Percentiles rank a stretch among this genome's conserved stretches.
Conservation (phyloP, 2,113 vertebrate species). For the Istiophorus platypterus region DNA sequence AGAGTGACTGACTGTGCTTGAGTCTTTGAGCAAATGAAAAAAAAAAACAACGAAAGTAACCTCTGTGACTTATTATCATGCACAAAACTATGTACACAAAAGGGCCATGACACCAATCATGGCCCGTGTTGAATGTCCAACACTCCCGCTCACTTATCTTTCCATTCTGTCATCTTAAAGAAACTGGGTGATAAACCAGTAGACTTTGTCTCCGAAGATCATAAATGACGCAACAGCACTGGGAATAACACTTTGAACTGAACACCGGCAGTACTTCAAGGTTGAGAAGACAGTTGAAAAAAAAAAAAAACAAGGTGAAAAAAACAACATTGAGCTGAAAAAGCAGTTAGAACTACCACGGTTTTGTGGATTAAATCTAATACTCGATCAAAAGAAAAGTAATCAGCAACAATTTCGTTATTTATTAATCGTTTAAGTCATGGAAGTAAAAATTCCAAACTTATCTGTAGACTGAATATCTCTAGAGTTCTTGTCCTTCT, state of each 20-base stretch:
- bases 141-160: neutral
- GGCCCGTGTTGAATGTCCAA: neutral
- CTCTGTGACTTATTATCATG: neutral
- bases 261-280: neutral
- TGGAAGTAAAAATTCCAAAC: neutral
- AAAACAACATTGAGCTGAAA: neutral
- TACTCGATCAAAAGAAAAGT: no score
- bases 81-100: neutral
- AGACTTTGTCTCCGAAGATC: conserved; percentile 49
- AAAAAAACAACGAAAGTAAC: neutral
- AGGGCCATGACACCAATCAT: neutral
- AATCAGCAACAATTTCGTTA: neutral
- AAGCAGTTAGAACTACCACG: neutral
- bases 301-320: neutral
- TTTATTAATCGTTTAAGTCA: neutral
- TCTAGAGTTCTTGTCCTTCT: neutral
- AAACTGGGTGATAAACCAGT: conserved; percentile 8
- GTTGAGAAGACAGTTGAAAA: neutral
- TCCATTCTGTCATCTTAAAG: neutral
- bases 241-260: no score
- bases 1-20: no score
- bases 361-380: neutral
- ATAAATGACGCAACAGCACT: conserved; percentile 17
- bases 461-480: neutral
- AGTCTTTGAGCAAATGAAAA: no score